Evolutionary conservation across 1,140 invertebrate genomes (phyloP).

Genomic region (Musca domestica): DNA sequence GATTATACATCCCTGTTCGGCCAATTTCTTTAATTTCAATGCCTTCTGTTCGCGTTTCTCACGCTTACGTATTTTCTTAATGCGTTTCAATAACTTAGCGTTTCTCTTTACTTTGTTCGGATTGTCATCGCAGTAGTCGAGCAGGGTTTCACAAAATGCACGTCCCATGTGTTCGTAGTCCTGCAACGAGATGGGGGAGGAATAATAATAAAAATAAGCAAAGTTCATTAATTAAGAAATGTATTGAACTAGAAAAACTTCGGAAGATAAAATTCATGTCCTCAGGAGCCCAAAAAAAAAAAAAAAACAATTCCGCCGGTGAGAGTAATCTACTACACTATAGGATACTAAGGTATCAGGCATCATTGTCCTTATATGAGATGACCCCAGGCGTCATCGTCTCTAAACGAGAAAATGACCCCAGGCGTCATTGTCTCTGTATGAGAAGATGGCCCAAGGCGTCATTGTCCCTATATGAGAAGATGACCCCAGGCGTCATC

Average conservation of each 20-base stretch:
- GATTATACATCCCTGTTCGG: conserved; percentile 54
- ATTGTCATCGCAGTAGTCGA: conserved; percentile 87
- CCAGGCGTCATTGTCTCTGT: too few relatives aligned
- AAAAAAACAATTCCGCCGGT: neutral
- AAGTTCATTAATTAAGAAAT: neutral
- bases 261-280: neutral
- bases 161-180: conserved; percentile 77
- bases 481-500: too few relatives aligned
- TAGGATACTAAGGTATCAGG: too few relatives aligned
- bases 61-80: conserved; percentile 70
- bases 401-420: too few relatives aligned
- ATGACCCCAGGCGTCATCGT: too few relatives aligned
- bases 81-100: conserved; percentile 72
- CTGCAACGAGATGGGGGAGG: conserved; percentile 31
- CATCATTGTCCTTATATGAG: too few relatives aligned
- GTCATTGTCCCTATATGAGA: too few relatives aligned
- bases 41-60: conserved; percentile 54
- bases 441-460: too few relatives aligned
- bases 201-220: conserved; percentile 1
- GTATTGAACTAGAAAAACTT: neutral
- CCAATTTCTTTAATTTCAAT: conserved; percentile 55
- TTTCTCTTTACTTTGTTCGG: conserved; percentile 79
- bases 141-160: conserved; percentile 86
- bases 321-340: neutral
- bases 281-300: neutral